Evolutionary conservation across 2,113 vertebrate genomes (phyloP).

Genomic region (Accipiter cooperii): DNA sequence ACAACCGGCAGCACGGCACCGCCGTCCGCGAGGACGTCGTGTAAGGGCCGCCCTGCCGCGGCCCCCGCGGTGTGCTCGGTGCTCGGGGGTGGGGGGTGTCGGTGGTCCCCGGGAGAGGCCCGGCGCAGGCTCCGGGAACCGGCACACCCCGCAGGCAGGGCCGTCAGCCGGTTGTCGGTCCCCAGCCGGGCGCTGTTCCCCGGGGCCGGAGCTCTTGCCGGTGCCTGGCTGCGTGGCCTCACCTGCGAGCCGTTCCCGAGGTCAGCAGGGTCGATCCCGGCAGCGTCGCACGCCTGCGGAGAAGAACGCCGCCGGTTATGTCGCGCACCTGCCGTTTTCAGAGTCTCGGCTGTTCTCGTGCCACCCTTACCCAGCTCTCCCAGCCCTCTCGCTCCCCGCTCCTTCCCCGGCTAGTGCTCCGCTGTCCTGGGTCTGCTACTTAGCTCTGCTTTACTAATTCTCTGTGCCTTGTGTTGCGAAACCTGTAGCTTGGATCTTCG

Average conservation of each 20-base stretch:
- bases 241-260: neutral
- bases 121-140: neutral
- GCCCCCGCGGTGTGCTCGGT: too few relatives aligned
- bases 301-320: fast-evolving
- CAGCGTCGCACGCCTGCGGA: fast-evolving
- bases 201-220: neutral
- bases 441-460: neutral
- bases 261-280: too few relatives aligned
- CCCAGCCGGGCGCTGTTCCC: too few relatives aligned
- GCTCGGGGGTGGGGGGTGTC: too few relatives aligned
- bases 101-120: neutral
- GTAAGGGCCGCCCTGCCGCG: neutral
- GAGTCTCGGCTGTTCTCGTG: too few relatives aligned
- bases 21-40: neutral
- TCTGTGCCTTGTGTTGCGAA: neutral
- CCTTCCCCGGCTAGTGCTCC: fast-evolving
- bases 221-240: too few relatives aligned
- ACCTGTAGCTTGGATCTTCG: neutral
- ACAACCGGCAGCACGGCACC: neutral
- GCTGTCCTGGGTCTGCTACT: neutral
- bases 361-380: too few relatives aligned
- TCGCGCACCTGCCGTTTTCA: fast-evolving
- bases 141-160: neutral
- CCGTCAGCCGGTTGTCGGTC: too few relatives aligned
- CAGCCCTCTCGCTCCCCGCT: too few relatives aligned